Conservation (phyloP, 2,888 invertebrate species). For the Cheilosia scutellata region DNA sequence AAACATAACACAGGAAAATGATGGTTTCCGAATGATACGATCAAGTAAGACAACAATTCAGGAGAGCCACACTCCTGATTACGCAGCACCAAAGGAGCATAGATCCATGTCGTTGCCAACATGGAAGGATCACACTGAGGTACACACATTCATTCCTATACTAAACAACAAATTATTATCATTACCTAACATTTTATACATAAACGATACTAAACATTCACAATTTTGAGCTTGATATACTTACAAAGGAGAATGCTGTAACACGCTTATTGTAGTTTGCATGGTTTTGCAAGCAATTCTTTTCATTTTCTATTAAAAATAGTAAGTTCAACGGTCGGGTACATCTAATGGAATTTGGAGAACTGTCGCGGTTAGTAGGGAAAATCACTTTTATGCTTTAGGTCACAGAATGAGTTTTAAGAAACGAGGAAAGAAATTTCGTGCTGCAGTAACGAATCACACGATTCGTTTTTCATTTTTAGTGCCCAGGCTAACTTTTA, state of each 20-base stretch:
- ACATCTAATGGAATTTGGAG: no score
- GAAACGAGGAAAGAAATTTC: no score
- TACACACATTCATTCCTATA: conserved; percentile 43
- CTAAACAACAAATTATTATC: conserved; percentile 6
- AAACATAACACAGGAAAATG: conserved; percentile 59
- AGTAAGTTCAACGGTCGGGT: no score
- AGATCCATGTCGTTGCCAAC: conserved; percentile 70
- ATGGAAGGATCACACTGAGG: conserved; percentile 66
- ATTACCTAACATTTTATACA: conserved; percentile 13
- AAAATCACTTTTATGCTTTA: no score
- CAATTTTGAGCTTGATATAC: background rate
- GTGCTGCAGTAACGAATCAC: no score
- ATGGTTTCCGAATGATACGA: conserved; percentile 68
- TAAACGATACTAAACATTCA: background rate
- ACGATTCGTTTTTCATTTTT: no score
- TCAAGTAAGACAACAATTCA: conserved; percentile 71
- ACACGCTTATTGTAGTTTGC: background rate
- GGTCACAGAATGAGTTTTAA: no score
- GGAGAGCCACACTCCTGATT: conserved; percentile 65
- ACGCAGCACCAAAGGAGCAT: conserved; percentile 59
- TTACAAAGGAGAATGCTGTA: background rate
- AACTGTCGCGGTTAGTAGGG: no score
- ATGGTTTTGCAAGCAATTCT: no score
- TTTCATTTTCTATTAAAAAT: no score
- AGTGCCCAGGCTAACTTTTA: no score